Evolutionary conservation across 2,888 invertebrate genomes (phyloP).

Genomic region (Thyatira batis): DNA sequence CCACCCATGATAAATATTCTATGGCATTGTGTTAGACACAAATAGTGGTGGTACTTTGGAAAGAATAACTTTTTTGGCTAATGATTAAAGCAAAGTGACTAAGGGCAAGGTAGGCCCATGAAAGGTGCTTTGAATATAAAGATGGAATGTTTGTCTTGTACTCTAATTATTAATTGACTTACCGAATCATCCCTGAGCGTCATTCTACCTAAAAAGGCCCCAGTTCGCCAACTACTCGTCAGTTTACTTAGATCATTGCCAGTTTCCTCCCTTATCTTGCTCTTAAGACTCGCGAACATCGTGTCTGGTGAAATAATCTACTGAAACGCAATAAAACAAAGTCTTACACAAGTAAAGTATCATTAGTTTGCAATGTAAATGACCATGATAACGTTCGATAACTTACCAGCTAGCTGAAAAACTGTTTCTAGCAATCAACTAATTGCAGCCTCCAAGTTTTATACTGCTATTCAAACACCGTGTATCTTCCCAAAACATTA

Average conservation of each 20-base stretch:
- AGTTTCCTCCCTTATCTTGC: conserved; percentile 94
- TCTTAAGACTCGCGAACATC: conserved; percentile 94
- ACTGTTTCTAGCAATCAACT: neutral
- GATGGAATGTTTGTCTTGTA: too few relatives aligned
- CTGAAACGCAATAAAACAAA: conserved; percentile 28
- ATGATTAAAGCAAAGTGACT: too few relatives aligned
- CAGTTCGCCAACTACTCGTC: conserved; percentile 75
- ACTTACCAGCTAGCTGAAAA: conserved; percentile 32
- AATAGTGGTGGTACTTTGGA: too few relatives aligned
- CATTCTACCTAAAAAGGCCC: conserved; percentile 77
- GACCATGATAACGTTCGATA: conserved; percentile 46
- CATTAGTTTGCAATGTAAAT: conserved; percentile 43
- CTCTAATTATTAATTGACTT: conserved; percentile 27
- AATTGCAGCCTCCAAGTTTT: neutral
- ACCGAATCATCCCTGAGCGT: conserved; percentile 77
- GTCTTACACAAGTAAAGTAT: conserved; percentile 18
- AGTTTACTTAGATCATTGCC: conserved; percentile 88
- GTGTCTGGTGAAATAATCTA: conserved; percentile 33
- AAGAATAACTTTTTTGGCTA: too few relatives aligned
- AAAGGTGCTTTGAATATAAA: too few relatives aligned
- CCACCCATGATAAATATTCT: too few relatives aligned
- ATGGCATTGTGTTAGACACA: too few relatives aligned
- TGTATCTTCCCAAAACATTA: neutral
- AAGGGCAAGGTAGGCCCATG: too few relatives aligned
- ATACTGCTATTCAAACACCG: neutral